Conservation (phyloP, 92 coral and sea anemone species). For the Meandrina meandrites region DNA sequence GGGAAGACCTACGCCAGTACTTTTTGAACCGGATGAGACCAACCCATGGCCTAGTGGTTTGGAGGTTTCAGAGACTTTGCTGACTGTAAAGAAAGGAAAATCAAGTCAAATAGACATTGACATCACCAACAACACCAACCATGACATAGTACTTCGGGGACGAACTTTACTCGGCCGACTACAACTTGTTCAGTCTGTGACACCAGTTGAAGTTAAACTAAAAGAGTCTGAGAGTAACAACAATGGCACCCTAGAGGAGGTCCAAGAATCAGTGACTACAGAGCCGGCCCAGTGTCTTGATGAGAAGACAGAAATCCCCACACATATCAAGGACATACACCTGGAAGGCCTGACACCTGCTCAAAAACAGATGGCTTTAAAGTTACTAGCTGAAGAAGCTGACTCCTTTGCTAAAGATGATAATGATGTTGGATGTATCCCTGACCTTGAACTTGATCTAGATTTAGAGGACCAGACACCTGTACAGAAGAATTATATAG, state of each 20-base stretch:
- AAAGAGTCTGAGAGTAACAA: conserved; percentile 26
- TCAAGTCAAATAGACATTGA: conserved; percentile 53
- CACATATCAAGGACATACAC: conserved; percentile 50
- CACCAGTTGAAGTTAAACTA: conserved; percentile 57
- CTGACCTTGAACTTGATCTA: conserved; percentile 56
- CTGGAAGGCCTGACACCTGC: conserved; percentile 43
- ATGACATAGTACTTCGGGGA: conserved; percentile 49
- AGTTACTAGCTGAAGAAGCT: conserved; percentile 53
- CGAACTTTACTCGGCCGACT: conserved; percentile 55
- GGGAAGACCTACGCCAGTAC: conserved; percentile 34
- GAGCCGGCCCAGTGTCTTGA: neutral
- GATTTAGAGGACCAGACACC: conserved; percentile 64
- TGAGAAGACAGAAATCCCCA: conserved; percentile 18
- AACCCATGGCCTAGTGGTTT: conserved; percentile 49
- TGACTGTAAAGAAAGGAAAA: conserved; percentile 56
- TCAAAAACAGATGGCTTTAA: conserved; percentile 45
- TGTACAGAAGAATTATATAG: conserved; percentile 67
- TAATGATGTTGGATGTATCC: conserved; percentile 64
- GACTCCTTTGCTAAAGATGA: conserved; percentile 65
- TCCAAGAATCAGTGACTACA: conserved; percentile 4
- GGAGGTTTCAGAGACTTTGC: conserved; percentile 49
- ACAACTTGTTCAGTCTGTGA: conserved; percentile 71
- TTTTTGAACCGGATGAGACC: conserved; percentile 62
- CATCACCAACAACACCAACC: conserved; percentile 59
- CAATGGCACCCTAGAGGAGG: neutral